Evolutionary conservation across 2,888 invertebrate species (phyloP).

Genomic region (Cerastis leucographa): DNA sequence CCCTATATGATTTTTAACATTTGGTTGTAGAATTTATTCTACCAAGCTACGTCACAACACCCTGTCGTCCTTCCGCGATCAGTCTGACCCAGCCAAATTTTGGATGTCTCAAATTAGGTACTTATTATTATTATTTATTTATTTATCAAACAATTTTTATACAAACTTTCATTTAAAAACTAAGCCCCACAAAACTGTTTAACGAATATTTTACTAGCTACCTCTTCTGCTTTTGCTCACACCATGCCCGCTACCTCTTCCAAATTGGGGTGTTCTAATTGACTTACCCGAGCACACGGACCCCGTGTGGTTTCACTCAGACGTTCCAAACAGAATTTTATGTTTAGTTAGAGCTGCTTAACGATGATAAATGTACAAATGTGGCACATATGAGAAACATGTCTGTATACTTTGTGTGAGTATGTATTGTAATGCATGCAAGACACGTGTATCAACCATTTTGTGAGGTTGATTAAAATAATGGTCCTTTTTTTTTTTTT

Average conservation of each 20-base stretch:
- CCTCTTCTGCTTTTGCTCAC: background rate
- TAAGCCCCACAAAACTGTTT: no score
- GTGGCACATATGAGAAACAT: slow-evolving; percentile 10
- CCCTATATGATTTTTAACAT: no score
- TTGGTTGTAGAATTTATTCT: background rate
- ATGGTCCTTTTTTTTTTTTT: no score
- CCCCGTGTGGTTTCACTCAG: slow-evolving; percentile 40
- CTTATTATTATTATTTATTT: no score
- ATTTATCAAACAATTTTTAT: no score
- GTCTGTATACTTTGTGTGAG: background rate
- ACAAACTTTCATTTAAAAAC: no score
- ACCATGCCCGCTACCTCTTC: slow-evolving; percentile 3
- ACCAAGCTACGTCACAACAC: background rate
- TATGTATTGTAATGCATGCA: background rate
- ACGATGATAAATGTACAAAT: slow-evolving; percentile 28
- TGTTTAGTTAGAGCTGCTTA: slow-evolving; percentile 51
- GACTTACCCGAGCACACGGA: slow-evolving; percentile 51
- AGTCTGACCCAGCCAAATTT: background rate
- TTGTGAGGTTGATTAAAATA: background rate
- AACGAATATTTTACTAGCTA: background rate
- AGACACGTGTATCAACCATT: background rate
- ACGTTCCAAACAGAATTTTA: slow-evolving; percentile 59
- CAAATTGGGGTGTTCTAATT: slow-evolving; percentile 61
- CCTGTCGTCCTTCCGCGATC: background rate
- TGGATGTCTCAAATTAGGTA: background rate